Base-by-base conservation (phyloP, 2,797 vertebrate species). In the Denticeps clupeoides region DNA sequence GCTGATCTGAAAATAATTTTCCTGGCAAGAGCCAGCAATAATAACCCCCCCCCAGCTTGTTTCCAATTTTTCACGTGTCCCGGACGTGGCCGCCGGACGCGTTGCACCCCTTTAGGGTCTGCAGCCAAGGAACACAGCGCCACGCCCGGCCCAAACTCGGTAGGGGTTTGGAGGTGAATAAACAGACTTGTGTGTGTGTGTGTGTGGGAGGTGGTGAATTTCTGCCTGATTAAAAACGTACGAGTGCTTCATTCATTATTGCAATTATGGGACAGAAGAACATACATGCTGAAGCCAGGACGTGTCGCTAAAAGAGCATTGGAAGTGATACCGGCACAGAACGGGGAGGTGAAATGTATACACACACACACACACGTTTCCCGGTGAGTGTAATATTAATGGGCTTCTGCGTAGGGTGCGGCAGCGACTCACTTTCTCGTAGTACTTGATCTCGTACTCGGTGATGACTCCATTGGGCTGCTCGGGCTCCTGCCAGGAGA, bases 391-490 rank as follows among this genome's bases (percentile, higher is more conserved):
- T 2, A 9, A 12, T 15, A 35, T 18, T 13, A 1, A 13, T 32
- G 5, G 12, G 31, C 26, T 43, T n/a, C 11, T 61, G 63, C 28
- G 37, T 8, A 25, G 29, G 22, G 10, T 2, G 26, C 23, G 38
- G 29, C 6, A 28, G 53, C 53, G 71, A 79, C 88, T 89, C 82
- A 97, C 95, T 76, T 99, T 99, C 76, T 98, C 91, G 31, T 96
- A 97, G 79, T 97, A 99, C 76, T 96, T 99, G 84, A 99, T 96
- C 77, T 99, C 93, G 56, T 99, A 99, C 69, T 97, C 93, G 0
- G 89, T 96, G 86, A 97, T 96, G 88, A 95, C 90, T 63, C 95
- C 93, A 49, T 97, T 97, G 82, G 92, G 90, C 64, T 95, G 90
- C 51, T 94, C 90, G 0, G 95, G 93, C 60, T 96, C 90, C 81